A percentile compares a stretch with the other conserved stretches of the same genome.
These are phyloP conservation scores for Vanacampus margaritifer DNA, from an alignment of 2,113 vertebrate species.

Conservation along the genomic window DNA sequence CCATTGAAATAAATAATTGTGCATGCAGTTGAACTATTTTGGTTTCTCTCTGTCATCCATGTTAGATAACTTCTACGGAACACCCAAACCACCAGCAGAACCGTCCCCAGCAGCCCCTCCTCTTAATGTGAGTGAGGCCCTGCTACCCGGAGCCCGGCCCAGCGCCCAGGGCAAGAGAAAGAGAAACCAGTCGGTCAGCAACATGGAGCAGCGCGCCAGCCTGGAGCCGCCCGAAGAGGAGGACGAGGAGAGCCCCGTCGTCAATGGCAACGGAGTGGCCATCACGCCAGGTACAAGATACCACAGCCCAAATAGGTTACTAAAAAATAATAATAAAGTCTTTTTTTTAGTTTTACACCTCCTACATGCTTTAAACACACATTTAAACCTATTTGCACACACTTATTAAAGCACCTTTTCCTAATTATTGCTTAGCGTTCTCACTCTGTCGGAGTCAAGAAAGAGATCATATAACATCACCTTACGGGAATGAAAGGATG, in stretches of 20 bases:
- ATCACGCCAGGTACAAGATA: conserved; percentile 85
- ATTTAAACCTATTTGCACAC: too few species aligned
- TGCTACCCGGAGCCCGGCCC: conserved; percentile 95
- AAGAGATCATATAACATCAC: too few species aligned
- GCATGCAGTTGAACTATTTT: too few species aligned
- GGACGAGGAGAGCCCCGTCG: conserved; percentile 90
- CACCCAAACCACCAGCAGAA: conserved; percentile 95
- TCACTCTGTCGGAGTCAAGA: too few species aligned
- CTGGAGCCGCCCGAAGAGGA: conserved; percentile 95
- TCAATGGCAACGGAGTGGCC: conserved; percentile 92
- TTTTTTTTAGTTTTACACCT: too few species aligned
- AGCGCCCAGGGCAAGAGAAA: conserved; percentile 97
- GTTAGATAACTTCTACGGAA: conserved; percentile 98
- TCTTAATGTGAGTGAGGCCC: conserved; percentile 97
- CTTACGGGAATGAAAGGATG: too few species aligned
- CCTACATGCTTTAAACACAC: too few species aligned
- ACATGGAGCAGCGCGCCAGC: conserved; percentile 94
- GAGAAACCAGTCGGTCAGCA: conserved; percentile 98
- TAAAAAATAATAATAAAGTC: too few species aligned
- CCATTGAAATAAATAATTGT: too few species aligned
- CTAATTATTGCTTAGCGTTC: too few species aligned
- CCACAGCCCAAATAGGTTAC: too few species aligned
- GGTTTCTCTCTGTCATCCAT: background rate
- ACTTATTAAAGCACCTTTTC: too few species aligned
- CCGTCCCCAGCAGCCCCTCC: conserved; percentile 84